A percentile compares a stretch with the other conserved stretches of the same genome.
phyloP scores from a whole-genome alignment of 2,888 invertebrate genomes.

The Papilio demoleus region DNA sequence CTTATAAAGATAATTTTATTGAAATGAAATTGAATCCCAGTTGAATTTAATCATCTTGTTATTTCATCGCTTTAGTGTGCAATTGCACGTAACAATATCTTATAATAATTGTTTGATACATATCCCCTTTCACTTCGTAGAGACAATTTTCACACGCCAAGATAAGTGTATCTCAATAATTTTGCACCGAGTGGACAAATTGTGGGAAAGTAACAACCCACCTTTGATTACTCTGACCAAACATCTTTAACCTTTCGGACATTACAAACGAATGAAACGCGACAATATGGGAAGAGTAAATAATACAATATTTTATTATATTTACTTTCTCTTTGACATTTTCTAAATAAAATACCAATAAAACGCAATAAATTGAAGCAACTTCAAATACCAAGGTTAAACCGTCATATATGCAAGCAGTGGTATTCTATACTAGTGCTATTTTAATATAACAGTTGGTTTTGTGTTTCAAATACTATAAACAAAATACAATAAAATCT shows the following conservation, averaged over 20 bases:
- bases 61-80: too few relatives aligned
- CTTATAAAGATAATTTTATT: not conserved
- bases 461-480: too few relatives aligned
- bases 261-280: not conserved
- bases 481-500: not conserved
- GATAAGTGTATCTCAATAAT: conserved; percentile 35
- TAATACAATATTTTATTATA: not conserved
- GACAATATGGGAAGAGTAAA: too few relatives aligned
- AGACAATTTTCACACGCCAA: conserved; percentile 46
- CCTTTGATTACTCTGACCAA: conserved; percentile 15
- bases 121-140: conserved; percentile 31
- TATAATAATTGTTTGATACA: conserved; percentile 15
- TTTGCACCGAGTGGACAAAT: conserved; percentile 43
- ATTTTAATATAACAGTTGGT: too few relatives aligned
- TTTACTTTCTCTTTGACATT: not conserved
- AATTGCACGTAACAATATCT: not conserved
- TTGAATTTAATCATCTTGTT: not conserved
- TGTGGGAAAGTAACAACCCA: conserved; percentile 41
- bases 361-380: not conserved
- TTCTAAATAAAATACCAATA: not conserved
- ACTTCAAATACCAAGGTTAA: too few relatives aligned
- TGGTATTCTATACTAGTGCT: too few relatives aligned
- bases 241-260: not conserved
- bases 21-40: conserved; percentile 1
- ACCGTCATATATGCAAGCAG: too few relatives aligned